These are phyloP conservation scores for Griposia aprilina DNA, from an alignment of 2,888 invertebrate species.

Conservation along the genomic window DNA sequence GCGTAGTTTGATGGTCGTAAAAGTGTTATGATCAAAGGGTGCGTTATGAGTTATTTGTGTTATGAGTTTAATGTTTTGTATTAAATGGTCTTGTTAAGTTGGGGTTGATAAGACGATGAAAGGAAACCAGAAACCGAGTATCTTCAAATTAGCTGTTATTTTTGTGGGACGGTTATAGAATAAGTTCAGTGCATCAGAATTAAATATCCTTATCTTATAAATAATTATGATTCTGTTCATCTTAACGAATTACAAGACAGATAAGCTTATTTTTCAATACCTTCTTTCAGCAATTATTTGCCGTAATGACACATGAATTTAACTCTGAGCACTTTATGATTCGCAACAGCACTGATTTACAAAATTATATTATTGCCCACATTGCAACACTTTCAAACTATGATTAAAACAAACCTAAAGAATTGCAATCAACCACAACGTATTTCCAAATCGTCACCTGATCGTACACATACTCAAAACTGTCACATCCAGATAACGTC, in stretches of 20 bases:
- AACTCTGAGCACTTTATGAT: background rate
- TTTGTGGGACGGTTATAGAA: background rate
- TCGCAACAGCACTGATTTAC: background rate
- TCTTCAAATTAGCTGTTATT: background rate
- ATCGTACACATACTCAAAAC: conserved; percentile 35
- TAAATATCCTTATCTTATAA: background rate
- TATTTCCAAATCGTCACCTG: conserved; percentile 42
- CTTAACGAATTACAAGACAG: background rate
- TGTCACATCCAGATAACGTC: conserved; percentile 62
- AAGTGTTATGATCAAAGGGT: conserved; percentile 58
- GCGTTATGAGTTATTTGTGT: conserved; percentile 37
- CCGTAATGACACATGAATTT: background rate
- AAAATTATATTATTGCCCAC: background rate
- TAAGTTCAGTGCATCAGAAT: background rate
- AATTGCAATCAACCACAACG: conserved; percentile 11
- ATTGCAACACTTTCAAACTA: conserved; percentile 6
- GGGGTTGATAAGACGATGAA: background rate
- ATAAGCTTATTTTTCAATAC: background rate
- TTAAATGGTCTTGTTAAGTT: conserved; percentile 28
- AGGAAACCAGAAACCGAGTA: conserved; percentile 2
- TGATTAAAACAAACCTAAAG: background rate
- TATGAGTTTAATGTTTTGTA: conserved; percentile 26
- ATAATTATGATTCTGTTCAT: background rate
- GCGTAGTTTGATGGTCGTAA: conserved; percentile 43
- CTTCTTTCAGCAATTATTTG: background rate